Conservation (phyloP, 1,140 invertebrate genomes). For the Chrysomallon squamiferum region DNA sequence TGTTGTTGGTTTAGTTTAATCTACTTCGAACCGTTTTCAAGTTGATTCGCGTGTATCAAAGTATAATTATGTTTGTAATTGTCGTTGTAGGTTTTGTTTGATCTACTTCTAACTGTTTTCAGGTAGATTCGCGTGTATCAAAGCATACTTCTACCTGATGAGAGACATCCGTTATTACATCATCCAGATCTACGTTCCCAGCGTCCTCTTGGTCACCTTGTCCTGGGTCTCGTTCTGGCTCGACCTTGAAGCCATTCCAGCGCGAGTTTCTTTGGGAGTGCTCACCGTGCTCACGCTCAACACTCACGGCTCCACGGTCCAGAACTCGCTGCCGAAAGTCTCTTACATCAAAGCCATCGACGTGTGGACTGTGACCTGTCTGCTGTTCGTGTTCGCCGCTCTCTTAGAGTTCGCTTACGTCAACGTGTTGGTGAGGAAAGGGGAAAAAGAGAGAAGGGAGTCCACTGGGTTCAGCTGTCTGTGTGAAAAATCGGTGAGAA, state of each 20-base stretch:
- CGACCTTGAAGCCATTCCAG: conserved; percentile 69
- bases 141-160: conserved; percentile 67
- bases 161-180: conserved; percentile 91
- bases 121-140: conserved; percentile 31
- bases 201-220: conserved; percentile 89
- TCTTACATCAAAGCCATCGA: conserved; percentile 77
- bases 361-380: conserved; percentile 86
- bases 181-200: conserved; percentile 91
- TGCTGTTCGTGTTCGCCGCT: conserved; percentile 85
- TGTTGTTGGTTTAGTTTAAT: no score
- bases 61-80: no score
- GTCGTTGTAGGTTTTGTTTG: no score
- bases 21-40: no score
- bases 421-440: conserved; percentile 36
- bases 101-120: no score
- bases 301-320: conserved; percentile 36
- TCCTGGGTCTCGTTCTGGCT: conserved; percentile 97
- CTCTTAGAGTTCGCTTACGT: conserved; percentile 86
- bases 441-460: conserved; percentile 12
- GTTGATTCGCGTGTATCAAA: no score
- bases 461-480: no score
- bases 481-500: no score
- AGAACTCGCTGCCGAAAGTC: conserved; percentile 64
- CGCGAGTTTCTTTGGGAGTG: conserved; percentile 68
- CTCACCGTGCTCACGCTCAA: conserved; percentile 44